These are phyloP conservation scores for Eremophila alpestris DNA, from an alignment of 2,797 vertebrate genomes.

Conservation along the genomic window DNA sequence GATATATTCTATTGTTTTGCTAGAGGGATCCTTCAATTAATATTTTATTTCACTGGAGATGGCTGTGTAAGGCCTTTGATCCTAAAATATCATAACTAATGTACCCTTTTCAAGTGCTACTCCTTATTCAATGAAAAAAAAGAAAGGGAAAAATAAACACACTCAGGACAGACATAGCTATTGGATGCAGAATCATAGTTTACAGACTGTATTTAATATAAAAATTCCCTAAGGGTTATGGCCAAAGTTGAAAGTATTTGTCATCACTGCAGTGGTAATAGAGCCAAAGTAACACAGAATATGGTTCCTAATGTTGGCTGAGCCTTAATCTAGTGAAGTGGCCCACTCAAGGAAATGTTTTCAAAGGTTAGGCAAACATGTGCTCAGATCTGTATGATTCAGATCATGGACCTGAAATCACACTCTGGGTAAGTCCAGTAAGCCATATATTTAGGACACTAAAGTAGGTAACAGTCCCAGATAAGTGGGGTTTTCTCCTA, in stretches of 20 bases:
- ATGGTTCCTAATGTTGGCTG: neutral
- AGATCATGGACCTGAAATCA: neutral
- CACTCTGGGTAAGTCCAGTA: neutral
- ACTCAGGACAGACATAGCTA: neutral
- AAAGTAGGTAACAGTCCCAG: neutral
- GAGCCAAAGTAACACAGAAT: neutral
- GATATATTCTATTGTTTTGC: neutral
- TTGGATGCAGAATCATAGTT: neutral
- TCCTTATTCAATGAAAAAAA: neutral
- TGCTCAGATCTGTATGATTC: neutral
- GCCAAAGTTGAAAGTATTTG: neutral
- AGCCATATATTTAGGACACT: neutral
- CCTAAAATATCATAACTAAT: neutral
- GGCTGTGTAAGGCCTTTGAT: neutral
- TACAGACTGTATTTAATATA: neutral
- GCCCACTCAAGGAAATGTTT: neutral
- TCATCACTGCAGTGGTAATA: neutral
- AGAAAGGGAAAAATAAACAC: neutral
- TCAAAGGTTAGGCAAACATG: neutral
- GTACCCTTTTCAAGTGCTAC: neutral
- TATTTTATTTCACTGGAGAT: neutral
- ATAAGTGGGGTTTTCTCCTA: neutral
- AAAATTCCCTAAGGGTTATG: neutral
- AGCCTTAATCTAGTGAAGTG: neutral
- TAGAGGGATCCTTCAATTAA: neutral